Conservation (phyloP, 1,140 invertebrate genomes). For the Aporrectodea caliginosa region DNA sequence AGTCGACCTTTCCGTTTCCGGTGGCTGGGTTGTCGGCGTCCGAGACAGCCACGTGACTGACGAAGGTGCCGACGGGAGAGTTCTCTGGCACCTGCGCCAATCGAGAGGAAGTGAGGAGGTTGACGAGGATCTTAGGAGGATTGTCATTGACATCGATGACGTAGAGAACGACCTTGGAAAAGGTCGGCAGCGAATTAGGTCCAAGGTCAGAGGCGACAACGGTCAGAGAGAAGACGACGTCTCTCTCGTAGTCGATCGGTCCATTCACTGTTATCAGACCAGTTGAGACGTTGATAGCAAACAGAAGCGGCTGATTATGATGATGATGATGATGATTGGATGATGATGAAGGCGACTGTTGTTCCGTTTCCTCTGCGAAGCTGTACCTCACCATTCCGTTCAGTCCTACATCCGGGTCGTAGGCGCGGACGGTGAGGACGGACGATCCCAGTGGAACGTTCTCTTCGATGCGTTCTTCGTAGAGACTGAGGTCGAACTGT, state of each 20-base stretch:
- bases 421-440: conserved; percentile 22
- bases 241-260: conserved; percentile 71
- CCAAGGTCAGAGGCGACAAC: conserved; percentile 28
- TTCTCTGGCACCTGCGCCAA: conserved; percentile 34
- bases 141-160: conserved; percentile 33
- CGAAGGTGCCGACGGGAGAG: conserved; percentile 35
- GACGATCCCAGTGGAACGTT: not conserved
- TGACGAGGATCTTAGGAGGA: conserved; percentile 24
- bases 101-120: conserved; percentile 35
- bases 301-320: conserved; percentile 11
- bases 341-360: not conserved
- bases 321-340: no score
- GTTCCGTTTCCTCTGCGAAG: conserved; percentile 14
- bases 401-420: conserved; percentile 21
- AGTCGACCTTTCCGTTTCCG: conserved; percentile 42
- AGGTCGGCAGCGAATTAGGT: conserved; percentile 66
- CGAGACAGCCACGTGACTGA: conserved; percentile 44
- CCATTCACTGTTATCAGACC: conserved; percentile 50
- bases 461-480: conserved; percentile 22
- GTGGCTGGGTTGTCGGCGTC: conserved; percentile 46
- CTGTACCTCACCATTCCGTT: conserved; percentile 23
- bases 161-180: conserved; percentile 59
- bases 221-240: conserved; percentile 43
- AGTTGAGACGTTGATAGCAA: conserved; percentile 31
- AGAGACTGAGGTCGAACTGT: conserved; percentile 18